These are phyloP conservation scores for Antheraea mylitta DNA, from an alignment of 1,140 invertebrate species.

Conservation along the genomic window DNA sequence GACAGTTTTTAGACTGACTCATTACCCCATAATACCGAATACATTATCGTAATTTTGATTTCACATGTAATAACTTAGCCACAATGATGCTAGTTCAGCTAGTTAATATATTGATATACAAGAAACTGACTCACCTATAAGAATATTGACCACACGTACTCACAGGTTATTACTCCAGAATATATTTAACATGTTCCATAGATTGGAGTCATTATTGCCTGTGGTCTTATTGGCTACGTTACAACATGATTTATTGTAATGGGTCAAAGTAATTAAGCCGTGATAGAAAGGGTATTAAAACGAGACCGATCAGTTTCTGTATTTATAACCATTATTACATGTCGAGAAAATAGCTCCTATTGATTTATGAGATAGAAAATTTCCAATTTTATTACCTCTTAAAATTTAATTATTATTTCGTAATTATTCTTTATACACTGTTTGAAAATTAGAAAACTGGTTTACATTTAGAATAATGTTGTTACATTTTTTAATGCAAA, in stretches of 20 bases:
- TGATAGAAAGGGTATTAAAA: conserved; percentile 12
- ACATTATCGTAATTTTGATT: too few species aligned
- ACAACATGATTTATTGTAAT: conserved; percentile 9
- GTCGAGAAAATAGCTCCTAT: not conserved
- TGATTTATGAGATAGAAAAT: not conserved
- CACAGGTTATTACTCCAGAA: not conserved
- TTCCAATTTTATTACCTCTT: too few species aligned
- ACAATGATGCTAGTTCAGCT: too few species aligned
- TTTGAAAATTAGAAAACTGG: too few species aligned
- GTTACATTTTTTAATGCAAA: too few species aligned
- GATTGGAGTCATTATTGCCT: conserved; percentile 3
- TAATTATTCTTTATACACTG: too few species aligned
- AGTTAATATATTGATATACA: not conserved
- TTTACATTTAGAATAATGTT: too few species aligned
- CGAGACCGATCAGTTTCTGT: conserved; percentile 7
- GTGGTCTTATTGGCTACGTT: conserved; percentile 7
- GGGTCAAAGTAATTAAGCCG: conserved; percentile 8
- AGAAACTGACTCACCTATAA: not conserved
- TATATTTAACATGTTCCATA: conserved; percentile 2
- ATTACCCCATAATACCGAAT: too few species aligned
- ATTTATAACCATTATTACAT: not conserved
- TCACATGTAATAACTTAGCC: too few species aligned
- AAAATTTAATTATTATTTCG: too few species aligned
- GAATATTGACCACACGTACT: not conserved
- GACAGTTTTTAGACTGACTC: too few species aligned